phyloP scores from a whole-genome alignment of 2,113 vertebrate species.

The Trichechus manatus region DNA sequence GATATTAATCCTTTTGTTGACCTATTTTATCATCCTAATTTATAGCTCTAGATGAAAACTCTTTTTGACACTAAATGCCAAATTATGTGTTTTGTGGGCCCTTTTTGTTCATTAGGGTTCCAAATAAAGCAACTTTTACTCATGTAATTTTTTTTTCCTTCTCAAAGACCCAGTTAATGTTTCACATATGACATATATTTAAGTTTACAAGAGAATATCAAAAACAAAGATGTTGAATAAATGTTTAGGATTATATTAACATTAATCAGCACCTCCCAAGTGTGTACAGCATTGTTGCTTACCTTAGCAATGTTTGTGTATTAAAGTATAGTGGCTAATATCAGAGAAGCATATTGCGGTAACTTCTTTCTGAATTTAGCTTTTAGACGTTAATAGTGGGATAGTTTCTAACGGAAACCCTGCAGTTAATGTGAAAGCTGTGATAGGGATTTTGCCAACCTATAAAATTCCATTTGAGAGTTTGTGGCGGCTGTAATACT shows the following conservation, averaged over 20 bases:
- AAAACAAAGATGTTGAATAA: constrained; percentile 25
- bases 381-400: not conserved
- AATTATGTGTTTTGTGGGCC: not conserved
- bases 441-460: not conserved
- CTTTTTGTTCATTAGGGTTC: not conserved
- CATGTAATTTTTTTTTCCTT: not conserved
- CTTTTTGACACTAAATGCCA: constrained; percentile 4
- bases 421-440: not conserved
- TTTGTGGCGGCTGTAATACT: not conserved
- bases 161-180: not conserved
- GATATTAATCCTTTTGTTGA: constrained; percentile 43
- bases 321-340: not conserved
- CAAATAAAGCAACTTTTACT: not conserved
- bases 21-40: not conserved
- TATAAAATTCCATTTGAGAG: not conserved
- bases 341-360: not conserved
- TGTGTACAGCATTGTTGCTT: not conserved
- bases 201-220: not conserved
- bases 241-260: not conserved
- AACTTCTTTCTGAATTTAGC: constrained; percentile 12
- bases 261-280: not conserved
- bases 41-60: not conserved
- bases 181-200: not conserved
- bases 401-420: not conserved
- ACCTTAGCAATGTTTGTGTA: not conserved